Base-by-base conservation (phyloP, 2,888 invertebrate genomes). In the Drosophila formosana region DNA sequence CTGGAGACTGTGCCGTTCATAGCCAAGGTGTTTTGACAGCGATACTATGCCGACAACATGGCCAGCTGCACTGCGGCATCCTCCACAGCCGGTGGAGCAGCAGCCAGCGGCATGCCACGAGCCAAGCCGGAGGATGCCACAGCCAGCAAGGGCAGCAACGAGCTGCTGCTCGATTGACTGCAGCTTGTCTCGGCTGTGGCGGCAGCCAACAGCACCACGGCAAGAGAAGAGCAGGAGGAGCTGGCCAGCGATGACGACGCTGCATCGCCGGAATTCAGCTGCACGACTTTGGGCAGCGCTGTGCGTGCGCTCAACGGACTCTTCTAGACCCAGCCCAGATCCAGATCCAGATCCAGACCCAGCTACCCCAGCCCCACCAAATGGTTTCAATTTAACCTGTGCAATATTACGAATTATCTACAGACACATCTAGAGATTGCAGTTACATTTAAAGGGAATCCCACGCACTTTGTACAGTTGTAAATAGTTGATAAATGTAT, bases 1-100 rank as follows among this genome's bases (percentile, higher is more conserved):
- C 83, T 91, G 76, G 92, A 91, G 57, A 91, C 89, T 63, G 91
- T 92, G 13, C 92, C 93, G 6, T 93, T 93, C 66, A 93, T 93
- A 37, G 93, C 93, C 3, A 93, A 93, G 86, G 93, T 93, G 65
- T 93, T 93, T 89, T 93, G 93, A 93, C 93, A 93, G 77, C 85
- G 91, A 87, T 93, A 93, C 86, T 92, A 92, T 72, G 92, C 92
- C 49, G 92, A 92, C 50, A 90, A 89, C 9, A 56, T 91, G 82
- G 88, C 80, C 45, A 64, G 80, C 85, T 56, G 87, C 72, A 69
- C 75, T 64, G 65, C 73, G 61, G 65, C 66, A 32, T 67, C 65
- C 13, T 67, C 65, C 13, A 47, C 55, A n/a, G 37, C 65, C 7
- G 49, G 57, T 18, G 23, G 41, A 47, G 67, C 56, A 47, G 67